phyloP scores from a whole-genome alignment of 2,888 invertebrate species.

The Phaedon cochleariae region DNA sequence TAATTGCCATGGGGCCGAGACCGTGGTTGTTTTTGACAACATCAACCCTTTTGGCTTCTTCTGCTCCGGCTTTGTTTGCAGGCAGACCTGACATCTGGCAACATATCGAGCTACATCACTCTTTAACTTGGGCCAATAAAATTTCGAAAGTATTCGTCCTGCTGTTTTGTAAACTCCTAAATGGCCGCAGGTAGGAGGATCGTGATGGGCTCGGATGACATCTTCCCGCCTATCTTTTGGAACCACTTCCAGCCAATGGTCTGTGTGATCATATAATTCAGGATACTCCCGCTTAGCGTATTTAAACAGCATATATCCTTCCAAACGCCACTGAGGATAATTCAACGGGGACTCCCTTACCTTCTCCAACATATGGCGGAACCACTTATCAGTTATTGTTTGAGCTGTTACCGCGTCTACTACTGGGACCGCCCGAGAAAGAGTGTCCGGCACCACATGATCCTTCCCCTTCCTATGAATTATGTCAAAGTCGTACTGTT shows the following conservation, averaged over 20 bases:
- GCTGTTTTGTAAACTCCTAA: conserved; percentile 40
- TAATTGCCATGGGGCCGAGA: conserved; percentile 17
- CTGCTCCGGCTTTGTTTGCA: conserved; percentile 35
- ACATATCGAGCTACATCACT: conserved; percentile 39
- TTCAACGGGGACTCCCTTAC: background rate
- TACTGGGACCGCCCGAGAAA: conserved; percentile 10
- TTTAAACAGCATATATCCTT: too few relatives aligned
- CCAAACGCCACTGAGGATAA: too few relatives aligned
- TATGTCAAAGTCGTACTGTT: conserved; percentile 20
- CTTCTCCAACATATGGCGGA: conserved; percentile 25
- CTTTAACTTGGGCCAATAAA: conserved; percentile 44
- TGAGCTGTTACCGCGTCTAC: background rate
- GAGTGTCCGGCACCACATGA: conserved; percentile 34
- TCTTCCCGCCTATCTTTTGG: too few relatives aligned
- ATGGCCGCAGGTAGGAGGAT: conserved; percentile 36
- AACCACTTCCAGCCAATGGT: too few relatives aligned
- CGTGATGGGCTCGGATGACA: conserved; percentile 24
- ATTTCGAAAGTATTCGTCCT: conserved; percentile 21
- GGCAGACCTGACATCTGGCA: conserved; percentile 36
- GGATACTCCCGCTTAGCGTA: too few relatives aligned
- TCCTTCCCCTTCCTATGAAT: conserved; percentile 37
- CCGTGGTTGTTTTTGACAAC: conserved; percentile 7
- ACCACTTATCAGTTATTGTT: conserved; percentile 33
- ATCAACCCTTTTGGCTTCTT: conserved; percentile 38
- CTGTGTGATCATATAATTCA: too few relatives aligned